A percentile compares a stretch with the other conserved stretches of the same genome.
These are phyloP conservation scores for Antigone vipio DNA, from an alignment of 2,113 vertebrate species.

Conservation along the genomic window DNA sequence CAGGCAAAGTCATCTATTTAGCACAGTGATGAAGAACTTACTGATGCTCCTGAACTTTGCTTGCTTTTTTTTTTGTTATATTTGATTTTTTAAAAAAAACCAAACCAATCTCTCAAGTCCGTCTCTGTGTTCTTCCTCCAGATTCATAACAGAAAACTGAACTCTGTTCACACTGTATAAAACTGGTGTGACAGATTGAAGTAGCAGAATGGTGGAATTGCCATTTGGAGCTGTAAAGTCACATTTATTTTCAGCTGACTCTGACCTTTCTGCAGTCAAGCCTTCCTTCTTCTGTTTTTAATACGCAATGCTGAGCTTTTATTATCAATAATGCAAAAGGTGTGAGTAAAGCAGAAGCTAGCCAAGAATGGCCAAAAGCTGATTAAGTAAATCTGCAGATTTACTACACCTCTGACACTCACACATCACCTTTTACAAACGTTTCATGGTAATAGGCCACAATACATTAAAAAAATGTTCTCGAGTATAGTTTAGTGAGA, in stretches of 20 bases:
- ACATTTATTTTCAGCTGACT: slow-evolving; percentile 35
- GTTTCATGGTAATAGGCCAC: background rate
- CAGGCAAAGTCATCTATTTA: background rate
- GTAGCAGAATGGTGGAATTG: background rate
- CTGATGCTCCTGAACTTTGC: background rate
- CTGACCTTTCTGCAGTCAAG: background rate
- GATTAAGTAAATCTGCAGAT: background rate
- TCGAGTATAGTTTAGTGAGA: background rate
- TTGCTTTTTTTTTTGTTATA: background rate
- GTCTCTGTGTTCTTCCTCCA: background rate
- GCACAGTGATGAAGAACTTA: background rate
- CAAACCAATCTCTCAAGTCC: background rate
- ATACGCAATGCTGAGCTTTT: background rate
- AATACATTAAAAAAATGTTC: background rate
- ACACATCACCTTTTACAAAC: background rate
- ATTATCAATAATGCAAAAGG: slow-evolving; percentile 34
- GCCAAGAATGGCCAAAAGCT: background rate
- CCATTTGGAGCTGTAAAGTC: background rate
- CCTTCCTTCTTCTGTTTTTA: background rate
- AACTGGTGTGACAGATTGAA: background rate
- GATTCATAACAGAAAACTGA: background rate
- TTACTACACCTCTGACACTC: background rate
- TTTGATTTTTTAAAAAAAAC: background rate
- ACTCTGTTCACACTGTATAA: background rate
- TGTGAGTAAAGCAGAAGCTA: background rate